A percentile compares a stretch with the other conserved stretches of the same genome.
phyloP scores from a whole-genome alignment of 2,113 vertebrate species.

The Acinonyx jubatus region DNA sequence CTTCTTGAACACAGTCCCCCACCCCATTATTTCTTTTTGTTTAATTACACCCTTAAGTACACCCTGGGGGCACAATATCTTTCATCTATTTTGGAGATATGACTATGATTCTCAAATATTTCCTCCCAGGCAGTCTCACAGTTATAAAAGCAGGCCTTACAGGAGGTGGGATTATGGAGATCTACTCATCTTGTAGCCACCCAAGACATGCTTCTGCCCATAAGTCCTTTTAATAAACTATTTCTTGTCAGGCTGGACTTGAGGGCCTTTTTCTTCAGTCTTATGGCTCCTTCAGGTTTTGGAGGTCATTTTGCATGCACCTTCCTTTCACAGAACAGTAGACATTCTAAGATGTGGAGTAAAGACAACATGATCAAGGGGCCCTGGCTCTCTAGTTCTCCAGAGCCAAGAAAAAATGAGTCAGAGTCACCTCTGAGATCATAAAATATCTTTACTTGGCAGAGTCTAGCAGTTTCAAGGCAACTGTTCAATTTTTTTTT shows the following conservation, averaged over 20 bases:
- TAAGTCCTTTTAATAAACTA: not conserved
- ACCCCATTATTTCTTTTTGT: not conserved
- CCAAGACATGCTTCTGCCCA: not conserved
- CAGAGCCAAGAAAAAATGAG: not conserved
- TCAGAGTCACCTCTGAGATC: not conserved
- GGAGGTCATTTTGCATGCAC: not conserved
- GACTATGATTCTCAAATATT: not conserved
- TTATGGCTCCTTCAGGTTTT: not conserved
- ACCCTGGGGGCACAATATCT: not conserved
- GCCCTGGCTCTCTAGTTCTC: not conserved
- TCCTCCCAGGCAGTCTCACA: not conserved
- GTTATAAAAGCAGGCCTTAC: not conserved
- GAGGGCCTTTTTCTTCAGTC: not conserved
- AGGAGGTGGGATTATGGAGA: not conserved
- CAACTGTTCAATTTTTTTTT: not conserved
- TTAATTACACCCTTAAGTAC: not conserved
- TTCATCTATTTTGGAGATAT: not conserved
- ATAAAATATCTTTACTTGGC: not conserved
- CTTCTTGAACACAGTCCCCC: not conserved
- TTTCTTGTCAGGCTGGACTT: not conserved
- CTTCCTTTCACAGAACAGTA: not conserved
- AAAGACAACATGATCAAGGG: not conserved
- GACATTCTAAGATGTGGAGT: not conserved
- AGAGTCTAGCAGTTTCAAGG: not conserved
- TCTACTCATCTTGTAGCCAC: not conserved